Base-by-base conservation (phyloP, 2,888 invertebrate species). In the Drosophila trichaetosa region DNA sequence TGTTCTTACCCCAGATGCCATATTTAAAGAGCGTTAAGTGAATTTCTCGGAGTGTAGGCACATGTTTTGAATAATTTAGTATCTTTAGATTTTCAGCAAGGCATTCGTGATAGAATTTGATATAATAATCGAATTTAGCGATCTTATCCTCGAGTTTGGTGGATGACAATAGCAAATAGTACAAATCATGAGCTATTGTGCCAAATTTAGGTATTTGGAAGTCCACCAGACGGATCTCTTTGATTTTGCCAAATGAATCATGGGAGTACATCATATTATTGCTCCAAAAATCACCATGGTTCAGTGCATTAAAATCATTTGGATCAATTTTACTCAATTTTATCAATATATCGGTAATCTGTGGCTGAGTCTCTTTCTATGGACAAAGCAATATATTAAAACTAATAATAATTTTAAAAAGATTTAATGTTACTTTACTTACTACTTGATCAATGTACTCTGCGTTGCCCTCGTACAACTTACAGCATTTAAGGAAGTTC, bases 181-280 rank as follows among this genome's bases (percentile, higher is more conserved):
- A 72, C 36, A 93, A 73, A 69, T 93, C 93, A 6, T 90, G 78
- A 0, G 90, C 88, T 0, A 92, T 90, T 8, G 83, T 73, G 8
- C 89, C 90, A 56, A 87, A 93, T 58, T 82, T 88, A 0, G 79
- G 75, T 16, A 92, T 31, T 76, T 93, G 92, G 48, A 80, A 91
- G 49, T 93, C 93, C 4, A 93, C 82, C 27, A 93, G 70, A 2
- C 82, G 79, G 0, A 88, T 82, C 4, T 91, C 85, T 4, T 81
- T 77, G 7, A 88, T 73, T 11, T 86, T 80, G 0, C 85, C 87
- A 24, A 65, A 70, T 0, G 79, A 76, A 56, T 90, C 90, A 58
- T 92, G 76, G 2, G 85, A 80, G 38, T 89, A 91, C 92, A 91
- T 91, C 29, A 91, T 82, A 42, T 91, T 91, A 52, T 92, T 91